Conservation (phyloP, 2,797 vertebrate species). For the Chloroceryle inda region DNA sequence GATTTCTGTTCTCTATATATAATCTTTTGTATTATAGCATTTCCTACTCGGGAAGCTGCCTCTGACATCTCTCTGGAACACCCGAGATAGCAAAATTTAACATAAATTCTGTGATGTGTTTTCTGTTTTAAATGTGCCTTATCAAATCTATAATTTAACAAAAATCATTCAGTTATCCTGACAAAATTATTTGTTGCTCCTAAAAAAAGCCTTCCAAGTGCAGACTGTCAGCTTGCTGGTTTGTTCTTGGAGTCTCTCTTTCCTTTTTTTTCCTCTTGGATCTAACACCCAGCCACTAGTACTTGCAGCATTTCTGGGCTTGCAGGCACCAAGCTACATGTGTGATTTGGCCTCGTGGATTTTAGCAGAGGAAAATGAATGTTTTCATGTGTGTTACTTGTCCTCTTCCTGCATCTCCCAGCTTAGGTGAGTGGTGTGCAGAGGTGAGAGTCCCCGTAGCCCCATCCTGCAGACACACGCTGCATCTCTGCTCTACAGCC, state of each 20-base stretch:
- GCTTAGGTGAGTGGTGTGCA: neutral
- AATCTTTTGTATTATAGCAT: neutral
- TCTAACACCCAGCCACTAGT: neutral
- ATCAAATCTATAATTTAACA: neutral
- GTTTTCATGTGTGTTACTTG: neutral
- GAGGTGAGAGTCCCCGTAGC: neutral
- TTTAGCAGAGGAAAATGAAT: neutral
- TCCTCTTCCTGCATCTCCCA: neutral
- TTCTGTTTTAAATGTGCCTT: neutral
- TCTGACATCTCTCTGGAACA: neutral
- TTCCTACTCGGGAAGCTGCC: neutral
- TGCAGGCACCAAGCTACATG: neutral
- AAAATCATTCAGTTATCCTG: neutral
- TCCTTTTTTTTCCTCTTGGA: neutral
- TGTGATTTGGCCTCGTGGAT: neutral
- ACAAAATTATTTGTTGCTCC: neutral
- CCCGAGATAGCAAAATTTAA: neutral
- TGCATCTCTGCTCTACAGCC: rapidly evolving
- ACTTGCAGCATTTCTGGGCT: neutral
- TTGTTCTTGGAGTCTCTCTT: neutral
- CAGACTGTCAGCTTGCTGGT: neutral
- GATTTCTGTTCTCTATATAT: neutral
- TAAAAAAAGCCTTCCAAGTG: neutral
- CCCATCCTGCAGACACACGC: rapidly evolving
- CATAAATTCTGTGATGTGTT: neutral